A percentile compares a stretch with the other conserved stretches of the same genome.
phyloP scores from a whole-genome alignment of 1,140 invertebrate genomes.

The Drosophila tsacasi region DNA sequence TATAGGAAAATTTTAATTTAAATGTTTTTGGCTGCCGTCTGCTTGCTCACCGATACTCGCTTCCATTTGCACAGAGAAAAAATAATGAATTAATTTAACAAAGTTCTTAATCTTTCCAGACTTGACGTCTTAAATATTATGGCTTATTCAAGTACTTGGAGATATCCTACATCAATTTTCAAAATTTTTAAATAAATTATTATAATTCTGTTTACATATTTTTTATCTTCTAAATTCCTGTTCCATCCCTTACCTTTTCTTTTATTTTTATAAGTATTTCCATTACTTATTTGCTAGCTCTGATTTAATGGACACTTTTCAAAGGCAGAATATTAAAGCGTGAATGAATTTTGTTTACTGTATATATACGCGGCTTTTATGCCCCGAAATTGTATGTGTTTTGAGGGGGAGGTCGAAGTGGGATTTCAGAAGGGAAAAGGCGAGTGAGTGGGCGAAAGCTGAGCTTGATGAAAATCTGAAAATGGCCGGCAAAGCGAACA shows the following conservation, averaged over 20 bases:
- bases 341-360: constrained; percentile 3
- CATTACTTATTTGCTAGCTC: not conserved
- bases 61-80: not conserved
- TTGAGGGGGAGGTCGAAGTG: not conserved
- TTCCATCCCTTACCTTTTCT: too few relatives aligned
- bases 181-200: too few relatives aligned
- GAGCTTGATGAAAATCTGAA: constrained; percentile 77
- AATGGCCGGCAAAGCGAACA: constrained; percentile 69
- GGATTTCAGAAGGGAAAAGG: not conserved
- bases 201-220: too few relatives aligned
- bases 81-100: too few relatives aligned
- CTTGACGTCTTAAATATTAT: not conserved
- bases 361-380: constrained; percentile 63
- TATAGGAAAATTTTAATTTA: constrained; percentile 75
- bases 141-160: not conserved
- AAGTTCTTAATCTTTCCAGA: too few relatives aligned
- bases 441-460: constrained; percentile 12
- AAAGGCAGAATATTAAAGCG: too few relatives aligned
- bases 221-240: too few relatives aligned
- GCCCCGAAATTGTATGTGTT: constrained; percentile 63
- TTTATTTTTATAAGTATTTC: too few relatives aligned
- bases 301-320: not conserved
- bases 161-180: not conserved
- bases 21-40: constrained; percentile 80
- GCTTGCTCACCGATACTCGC: constrained; percentile 36